These are phyloP conservation scores for Rhimphoctona megacephalus DNA, from an alignment of 2,888 invertebrate genomes.

Conservation along the genomic window DNA sequence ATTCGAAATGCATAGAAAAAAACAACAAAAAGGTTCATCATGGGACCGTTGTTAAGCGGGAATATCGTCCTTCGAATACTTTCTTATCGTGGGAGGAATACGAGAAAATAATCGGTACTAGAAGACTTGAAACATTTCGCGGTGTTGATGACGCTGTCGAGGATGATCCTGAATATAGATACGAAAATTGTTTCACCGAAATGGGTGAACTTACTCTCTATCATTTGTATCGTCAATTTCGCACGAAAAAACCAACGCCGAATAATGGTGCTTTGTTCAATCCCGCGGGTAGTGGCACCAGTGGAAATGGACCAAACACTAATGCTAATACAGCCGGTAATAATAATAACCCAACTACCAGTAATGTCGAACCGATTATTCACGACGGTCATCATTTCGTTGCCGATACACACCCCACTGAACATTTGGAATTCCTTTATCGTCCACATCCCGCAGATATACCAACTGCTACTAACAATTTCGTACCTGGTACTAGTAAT, in stretches of 20 bases:
- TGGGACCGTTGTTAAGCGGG: constrained; percentile 32
- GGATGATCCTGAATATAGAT: constrained; percentile 63
- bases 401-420: constrained; percentile 52
- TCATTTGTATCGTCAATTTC: constrained; percentile 64
- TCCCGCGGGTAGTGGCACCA: background rate
- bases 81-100: constrained; percentile 64
- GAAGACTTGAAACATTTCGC: constrained; percentile 58
- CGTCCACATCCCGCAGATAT: constrained; percentile 64
- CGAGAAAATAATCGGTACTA: constrained; percentile 59
- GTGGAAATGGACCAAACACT: background rate
- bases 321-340: background rate
- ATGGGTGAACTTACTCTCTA: constrained; percentile 64
- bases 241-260: constrained; percentile 57
- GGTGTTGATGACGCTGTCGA: constrained; percentile 60
- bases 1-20: constrained; percentile 62
- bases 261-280: constrained; percentile 45
- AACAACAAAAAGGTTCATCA: constrained; percentile 58
- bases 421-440: constrained; percentile 64
- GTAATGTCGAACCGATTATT: constrained; percentile 51
- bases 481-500: constrained; percentile 63
- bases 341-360: constrained; percentile 37
- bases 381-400: constrained; percentile 66
- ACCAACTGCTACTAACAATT: constrained; percentile 54
- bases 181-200: constrained; percentile 65
- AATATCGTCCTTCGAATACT: constrained; percentile 50